phyloP scores from a whole-genome alignment of 2,113 vertebrate species.

The Pleuronectes platessa region DNA sequence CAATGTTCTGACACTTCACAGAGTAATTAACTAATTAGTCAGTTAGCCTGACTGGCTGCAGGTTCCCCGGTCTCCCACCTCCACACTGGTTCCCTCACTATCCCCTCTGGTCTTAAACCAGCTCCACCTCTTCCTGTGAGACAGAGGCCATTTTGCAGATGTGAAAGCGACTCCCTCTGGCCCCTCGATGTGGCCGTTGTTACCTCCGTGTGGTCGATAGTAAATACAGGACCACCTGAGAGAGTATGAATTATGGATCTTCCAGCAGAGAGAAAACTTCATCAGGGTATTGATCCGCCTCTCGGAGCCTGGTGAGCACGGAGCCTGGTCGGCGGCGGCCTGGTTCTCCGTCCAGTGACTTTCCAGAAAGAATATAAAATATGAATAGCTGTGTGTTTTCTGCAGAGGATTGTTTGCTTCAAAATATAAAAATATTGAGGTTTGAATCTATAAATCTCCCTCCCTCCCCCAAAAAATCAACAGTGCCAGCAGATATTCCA shows the following conservation, averaged over 20 bases:
- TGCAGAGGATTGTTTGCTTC: too few relatives aligned
- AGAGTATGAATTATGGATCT: constrained; percentile 73
- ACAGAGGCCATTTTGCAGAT: constrained; percentile 22
- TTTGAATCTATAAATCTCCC: neutral
- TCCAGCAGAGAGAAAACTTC: constrained; percentile 68
- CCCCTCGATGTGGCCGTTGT: constrained; percentile 53
- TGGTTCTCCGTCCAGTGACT: constrained; percentile 16
- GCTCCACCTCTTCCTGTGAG: constrained; percentile 12
- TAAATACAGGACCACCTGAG: constrained; percentile 75
- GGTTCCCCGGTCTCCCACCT: neutral
- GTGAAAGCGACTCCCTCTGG: constrained; percentile 42
- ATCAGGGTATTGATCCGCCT: constrained; percentile 69
- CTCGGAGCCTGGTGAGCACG: constrained; percentile 27
- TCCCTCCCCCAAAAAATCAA: too few relatives aligned
- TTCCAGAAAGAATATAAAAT: neutral
- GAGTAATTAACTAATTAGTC: too few relatives aligned
- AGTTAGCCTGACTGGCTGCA: too few relatives aligned
- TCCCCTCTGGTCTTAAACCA: neutral
- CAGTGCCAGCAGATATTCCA: too few relatives aligned
- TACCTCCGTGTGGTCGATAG: constrained; percentile 56
- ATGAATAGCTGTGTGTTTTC: neutral
- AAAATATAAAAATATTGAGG: too few relatives aligned
- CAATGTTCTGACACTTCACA: too few relatives aligned
- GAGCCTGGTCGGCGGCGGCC: constrained; percentile 20
- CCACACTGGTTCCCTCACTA: neutral